These are phyloP conservation scores for Pyxicephalus adspersus DNA, from an alignment of 2,113 vertebrate genomes.

Conservation along the genomic window DNA sequence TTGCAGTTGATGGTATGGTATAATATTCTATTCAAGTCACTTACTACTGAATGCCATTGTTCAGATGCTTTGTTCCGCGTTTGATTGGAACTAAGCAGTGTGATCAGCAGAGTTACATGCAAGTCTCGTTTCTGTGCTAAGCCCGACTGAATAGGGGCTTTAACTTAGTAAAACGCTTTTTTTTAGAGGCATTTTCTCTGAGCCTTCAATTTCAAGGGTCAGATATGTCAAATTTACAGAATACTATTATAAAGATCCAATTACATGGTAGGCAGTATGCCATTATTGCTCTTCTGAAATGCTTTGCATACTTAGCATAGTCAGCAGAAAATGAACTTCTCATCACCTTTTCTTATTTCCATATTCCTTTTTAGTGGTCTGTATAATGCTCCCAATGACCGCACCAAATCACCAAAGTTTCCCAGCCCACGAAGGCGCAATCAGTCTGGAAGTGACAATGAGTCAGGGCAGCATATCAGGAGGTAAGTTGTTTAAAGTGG, in stretches of 20 bases:
- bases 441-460: conserved; percentile 81
- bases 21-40: background rate
- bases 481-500: conserved; percentile 68
- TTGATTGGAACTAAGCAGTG: too few relatives aligned
- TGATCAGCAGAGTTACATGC: background rate
- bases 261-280: background rate
- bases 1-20: background rate
- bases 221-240: background rate
- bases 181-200: background rate
- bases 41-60: background rate
- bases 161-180: background rate
- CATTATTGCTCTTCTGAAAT: background rate
- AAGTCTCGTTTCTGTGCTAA: background rate
- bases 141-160: too few relatives aligned
- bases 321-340: background rate
- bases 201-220: conserved; percentile 18
- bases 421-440: conserved; percentile 73
- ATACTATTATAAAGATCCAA: background rate
- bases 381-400: conserved; percentile 79
- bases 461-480: conserved; percentile 71
- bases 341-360: background rate
- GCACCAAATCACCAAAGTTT: conserved; percentile 85
- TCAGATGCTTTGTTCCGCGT: background rate
- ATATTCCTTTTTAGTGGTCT: conserved; percentile 71
- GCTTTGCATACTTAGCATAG: conserved; percentile 11